Evolutionary conservation across 2,113 vertebrate species (phyloP), one percentile per base, ranked within the genome.

Genomic region (Chlamydotis undulata): DNA sequence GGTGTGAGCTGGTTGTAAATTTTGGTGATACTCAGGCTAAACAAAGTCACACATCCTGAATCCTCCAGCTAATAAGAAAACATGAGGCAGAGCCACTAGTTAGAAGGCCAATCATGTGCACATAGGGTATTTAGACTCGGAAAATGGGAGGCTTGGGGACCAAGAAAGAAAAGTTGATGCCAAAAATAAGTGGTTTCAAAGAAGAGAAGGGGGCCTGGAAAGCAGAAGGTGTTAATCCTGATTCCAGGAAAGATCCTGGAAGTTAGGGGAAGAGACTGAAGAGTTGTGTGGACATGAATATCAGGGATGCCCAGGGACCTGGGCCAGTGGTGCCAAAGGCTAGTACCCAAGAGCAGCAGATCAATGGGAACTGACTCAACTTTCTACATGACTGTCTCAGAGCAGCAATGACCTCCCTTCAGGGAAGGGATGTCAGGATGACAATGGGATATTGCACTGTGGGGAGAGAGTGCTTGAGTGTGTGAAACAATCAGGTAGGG

Each of bases 341-440:
- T 47, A 13, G 39, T 56, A 41, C 14, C 17, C 1, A 1, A 39
- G 28, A 74, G 26, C 33, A 56, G 16, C 0, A 2, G 22, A 29
- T 24, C 25, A 49, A 22, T 55, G 31, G 9, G 53, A 92, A 52
- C 5, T 21, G 21, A 28, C 8, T 4, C 1, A 0, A 26, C 7
- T 49, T 73, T 49, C 47, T 53, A 37, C 14, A 24, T 1, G 4
- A 59, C 49, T 19, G n/a, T 49, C n/a, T 22, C 4, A 1, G 8
- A 68, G 35, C 17, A 77, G 13, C 37, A 53, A 19, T 18, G 17
- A 31, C 9, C 19, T 26, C 12, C 8, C 19, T 53, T 29, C 0
- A 0, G 19, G 13, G 12, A 70, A 50, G 25, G 9, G 18, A 49
- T 56, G 5, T 39, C n/a, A 49, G 52, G 45, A 35, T 11, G 35